Evolutionary conservation across 92 coral and sea anemone species (phyloP).

Genomic region (Porites evermanni): DNA sequence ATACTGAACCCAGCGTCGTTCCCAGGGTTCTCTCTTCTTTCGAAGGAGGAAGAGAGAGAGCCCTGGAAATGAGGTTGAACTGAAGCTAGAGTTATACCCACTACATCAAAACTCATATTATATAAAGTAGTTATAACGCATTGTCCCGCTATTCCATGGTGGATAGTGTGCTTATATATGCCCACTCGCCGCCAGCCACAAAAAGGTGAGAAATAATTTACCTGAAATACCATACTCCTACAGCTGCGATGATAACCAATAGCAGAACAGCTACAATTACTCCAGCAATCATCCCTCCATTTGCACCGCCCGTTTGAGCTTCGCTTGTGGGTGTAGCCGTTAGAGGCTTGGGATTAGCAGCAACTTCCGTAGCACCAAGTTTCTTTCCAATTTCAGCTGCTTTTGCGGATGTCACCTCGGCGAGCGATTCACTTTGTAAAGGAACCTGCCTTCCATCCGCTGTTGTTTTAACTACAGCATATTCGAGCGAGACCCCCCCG

Average conservation of each 20-base stretch:
- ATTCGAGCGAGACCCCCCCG: constrained; percentile 29
- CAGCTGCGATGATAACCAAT: constrained; percentile 18
- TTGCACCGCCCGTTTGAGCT: not conserved
- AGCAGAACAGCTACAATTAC: constrained; percentile 22
- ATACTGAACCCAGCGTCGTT: no score
- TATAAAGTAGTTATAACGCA: no score
- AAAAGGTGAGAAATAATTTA: not conserved
- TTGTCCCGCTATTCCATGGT: no score
- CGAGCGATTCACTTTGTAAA: not conserved
- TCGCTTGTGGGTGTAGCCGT: not conserved
- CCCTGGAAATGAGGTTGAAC: no score
- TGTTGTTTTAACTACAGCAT: constrained; percentile 30
- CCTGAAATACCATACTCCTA: constrained; percentile 49
- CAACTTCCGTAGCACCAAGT: not conserved
- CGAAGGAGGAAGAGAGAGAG: no score
- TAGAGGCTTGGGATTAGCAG: not conserved
- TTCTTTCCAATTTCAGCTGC: not conserved
- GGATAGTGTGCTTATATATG: no score
- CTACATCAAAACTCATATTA: no score
- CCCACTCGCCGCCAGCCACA: not conserved
- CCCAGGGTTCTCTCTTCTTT: no score
- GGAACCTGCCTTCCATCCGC: not conserved
- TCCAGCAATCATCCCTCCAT: constrained; percentile 36
- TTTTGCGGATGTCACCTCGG: not conserved
- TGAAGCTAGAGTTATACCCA: no score